These are phyloP conservation scores for Apolygus lucorum DNA, from an alignment of 1,140 invertebrate genomes.

Conservation along the genomic window DNA sequence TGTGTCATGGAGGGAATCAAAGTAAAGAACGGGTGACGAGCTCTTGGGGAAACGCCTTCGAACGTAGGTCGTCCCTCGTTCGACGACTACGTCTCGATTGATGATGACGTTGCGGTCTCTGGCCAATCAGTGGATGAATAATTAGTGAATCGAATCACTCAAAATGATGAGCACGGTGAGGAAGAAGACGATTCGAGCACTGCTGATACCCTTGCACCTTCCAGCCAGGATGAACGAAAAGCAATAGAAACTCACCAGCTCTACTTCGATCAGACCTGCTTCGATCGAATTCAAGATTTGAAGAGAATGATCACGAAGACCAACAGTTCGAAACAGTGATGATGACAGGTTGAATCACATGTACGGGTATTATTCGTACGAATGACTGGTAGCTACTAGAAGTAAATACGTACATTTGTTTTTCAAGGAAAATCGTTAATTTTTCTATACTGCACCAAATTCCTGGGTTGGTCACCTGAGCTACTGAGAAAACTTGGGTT, in stretches of 20 bases:
- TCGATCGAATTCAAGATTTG: conserved; percentile 6
- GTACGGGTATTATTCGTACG: not conserved
- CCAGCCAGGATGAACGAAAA: not conserved
- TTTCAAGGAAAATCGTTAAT: no score
- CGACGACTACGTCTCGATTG: conserved; percentile 16
- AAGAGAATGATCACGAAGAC: not conserved
- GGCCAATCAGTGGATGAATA: not conserved
- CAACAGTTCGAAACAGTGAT: not conserved
- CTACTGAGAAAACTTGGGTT: no score
- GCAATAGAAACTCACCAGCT: not conserved
- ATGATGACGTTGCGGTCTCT: not conserved
- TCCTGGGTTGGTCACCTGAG: no score
- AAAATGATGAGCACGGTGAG: not conserved
- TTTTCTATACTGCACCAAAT: no score
- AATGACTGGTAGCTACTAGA: no score
- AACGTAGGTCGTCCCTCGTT: conserved; percentile 1
- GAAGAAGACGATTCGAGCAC: not conserved
- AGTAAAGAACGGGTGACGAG: not conserved
- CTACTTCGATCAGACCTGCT: not conserved
- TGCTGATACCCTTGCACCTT: not conserved
- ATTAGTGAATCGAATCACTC: not conserved
- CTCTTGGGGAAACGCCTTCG: conserved; percentile 1
- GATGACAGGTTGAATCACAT: not conserved
- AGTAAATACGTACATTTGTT: no score
- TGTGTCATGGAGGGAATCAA: not conserved